A percentile compares a stretch with the other conserved stretches of the same genome.
phyloP scores from a whole-genome alignment of 2,113 vertebrate species.

The Gnathonemus longibarbis region DNA sequence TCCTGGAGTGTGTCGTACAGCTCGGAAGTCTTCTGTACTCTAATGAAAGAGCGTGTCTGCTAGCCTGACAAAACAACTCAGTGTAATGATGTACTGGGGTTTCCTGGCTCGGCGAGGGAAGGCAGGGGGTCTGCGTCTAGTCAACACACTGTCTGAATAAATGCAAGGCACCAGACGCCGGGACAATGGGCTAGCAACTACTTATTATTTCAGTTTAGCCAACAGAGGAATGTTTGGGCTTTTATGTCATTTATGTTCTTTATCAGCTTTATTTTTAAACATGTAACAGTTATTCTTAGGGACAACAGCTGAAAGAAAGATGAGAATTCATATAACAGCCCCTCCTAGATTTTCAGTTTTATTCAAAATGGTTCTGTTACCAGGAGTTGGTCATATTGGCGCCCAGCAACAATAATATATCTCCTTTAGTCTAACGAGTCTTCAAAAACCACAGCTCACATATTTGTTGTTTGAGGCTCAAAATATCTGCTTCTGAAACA shows the following conservation, averaged over 20 bases:
- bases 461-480: neutral
- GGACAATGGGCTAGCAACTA: slow-evolving; percentile 33
- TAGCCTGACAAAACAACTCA: slow-evolving; percentile 49
- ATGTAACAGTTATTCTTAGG: slow-evolving; percentile 31
- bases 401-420: neutral
- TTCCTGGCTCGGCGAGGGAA: slow-evolving; percentile 32
- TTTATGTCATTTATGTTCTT: slow-evolving; percentile 14
- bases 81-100: slow-evolving; percentile 45
- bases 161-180: slow-evolving; percentile 36
- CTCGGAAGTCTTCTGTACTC: slow-evolving; percentile 28
- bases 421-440: neutral
- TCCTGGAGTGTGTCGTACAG: slow-evolving; percentile 26
- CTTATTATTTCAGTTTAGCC: slow-evolving; percentile 39
- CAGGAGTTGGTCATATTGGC: neutral
- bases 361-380: neutral
- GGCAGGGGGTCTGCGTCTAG: slow-evolving; percentile 40
- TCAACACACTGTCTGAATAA: slow-evolving; percentile 46
- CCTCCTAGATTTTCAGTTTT: neutral
- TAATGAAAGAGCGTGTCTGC: slow-evolving; percentile 42
- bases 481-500: neutral
- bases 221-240: slow-evolving; percentile 2
- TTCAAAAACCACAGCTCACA: neutral
- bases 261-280: slow-evolving; percentile 30
- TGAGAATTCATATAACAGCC: neutral
- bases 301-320: neutral